phyloP scores from a whole-genome alignment of 2,113 vertebrate genomes.

The Petrocephalus microphthalmus region DNA sequence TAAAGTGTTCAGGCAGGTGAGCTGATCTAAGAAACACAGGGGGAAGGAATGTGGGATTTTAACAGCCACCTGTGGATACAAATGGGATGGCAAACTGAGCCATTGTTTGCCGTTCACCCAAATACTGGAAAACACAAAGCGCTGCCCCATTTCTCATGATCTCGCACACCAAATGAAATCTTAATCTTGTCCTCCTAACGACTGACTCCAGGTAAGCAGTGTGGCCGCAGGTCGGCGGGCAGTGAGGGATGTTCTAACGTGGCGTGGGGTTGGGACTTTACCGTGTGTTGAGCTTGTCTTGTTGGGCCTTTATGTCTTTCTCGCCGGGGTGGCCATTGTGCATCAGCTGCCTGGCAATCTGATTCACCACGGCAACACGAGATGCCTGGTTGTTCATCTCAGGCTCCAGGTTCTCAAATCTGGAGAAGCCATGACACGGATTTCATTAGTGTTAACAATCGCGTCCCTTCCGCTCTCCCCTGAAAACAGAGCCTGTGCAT shows the following conservation, averaged over 20 bases:
- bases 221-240: too few species aligned
- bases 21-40: neutral
- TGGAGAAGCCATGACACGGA: conserved; percentile 38
- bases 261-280: conserved; percentile 34
- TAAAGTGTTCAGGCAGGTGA: neutral
- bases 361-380: conserved; percentile 92
- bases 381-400: conserved; percentile 99
- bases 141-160: neutral
- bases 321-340: conserved; percentile 91
- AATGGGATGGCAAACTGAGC: neutral
- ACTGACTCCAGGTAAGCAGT: too few species aligned
- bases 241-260: neutral
- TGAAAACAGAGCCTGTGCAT: neutral
- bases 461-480: neutral
- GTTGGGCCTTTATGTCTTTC: conserved; percentile 91
- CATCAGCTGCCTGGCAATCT: conserved; percentile 90
- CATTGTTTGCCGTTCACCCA: neutral
- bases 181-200: neutral
- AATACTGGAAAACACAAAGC: neutral
- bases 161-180: neutral
- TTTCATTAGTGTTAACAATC: neutral
- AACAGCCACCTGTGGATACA: neutral
- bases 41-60: neutral
- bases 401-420: conserved; percentile 93
- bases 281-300: conserved; percentile 98